Conservation (phyloP, 2,888 invertebrate genomes). For the Sminthurides aquaticus region DNA sequence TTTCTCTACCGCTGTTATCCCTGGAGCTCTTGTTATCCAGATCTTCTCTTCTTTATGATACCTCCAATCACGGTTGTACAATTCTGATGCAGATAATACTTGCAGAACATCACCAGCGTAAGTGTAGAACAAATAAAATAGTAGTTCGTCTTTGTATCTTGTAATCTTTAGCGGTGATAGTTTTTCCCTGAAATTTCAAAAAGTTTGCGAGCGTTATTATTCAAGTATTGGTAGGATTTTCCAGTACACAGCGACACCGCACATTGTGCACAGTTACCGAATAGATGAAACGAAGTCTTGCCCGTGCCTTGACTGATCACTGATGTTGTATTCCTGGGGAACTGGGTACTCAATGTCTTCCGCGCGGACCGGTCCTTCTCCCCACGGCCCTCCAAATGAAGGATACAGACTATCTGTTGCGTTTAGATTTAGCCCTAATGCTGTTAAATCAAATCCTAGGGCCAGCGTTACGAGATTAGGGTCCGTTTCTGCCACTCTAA, state of each 20-base stretch:
- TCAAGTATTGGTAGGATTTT: not conserved
- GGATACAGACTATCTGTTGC: constrained; percentile 96
- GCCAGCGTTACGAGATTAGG: constrained; percentile 93
- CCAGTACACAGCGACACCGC: no score
- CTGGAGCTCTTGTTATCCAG: constrained; percentile 96
- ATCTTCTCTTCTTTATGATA: constrained; percentile 99
- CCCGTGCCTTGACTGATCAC: constrained; percentile 48
- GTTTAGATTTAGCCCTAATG: constrained; percentile 95
- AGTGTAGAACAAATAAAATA: constrained; percentile 99
- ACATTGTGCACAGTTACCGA: constrained; percentile 55
- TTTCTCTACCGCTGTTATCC: constrained; percentile 88
- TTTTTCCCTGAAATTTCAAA: constrained; percentile 63
- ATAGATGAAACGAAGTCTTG: constrained; percentile 61
- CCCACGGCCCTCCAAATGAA: constrained; percentile 98
- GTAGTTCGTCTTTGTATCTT: constrained; percentile 95
- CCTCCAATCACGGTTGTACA: constrained; percentile 95
- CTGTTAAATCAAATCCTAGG: constrained; percentile 94
- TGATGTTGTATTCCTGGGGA: constrained; percentile 97
- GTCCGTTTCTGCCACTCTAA: constrained; percentile 94
- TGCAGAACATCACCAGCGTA: constrained; percentile 97
- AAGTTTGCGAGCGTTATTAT: not conserved
- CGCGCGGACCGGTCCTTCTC: constrained; percentile 93
- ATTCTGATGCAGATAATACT: constrained; percentile 50
- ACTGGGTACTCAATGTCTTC: constrained; percentile 98
- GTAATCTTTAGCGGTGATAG: constrained; percentile 89